A percentile compares a stretch with the other conserved stretches of the same genome.
Evolutionary conservation across 2,888 invertebrate genomes (phyloP).

Genomic region (Flabesymbios commensalis): DNA sequence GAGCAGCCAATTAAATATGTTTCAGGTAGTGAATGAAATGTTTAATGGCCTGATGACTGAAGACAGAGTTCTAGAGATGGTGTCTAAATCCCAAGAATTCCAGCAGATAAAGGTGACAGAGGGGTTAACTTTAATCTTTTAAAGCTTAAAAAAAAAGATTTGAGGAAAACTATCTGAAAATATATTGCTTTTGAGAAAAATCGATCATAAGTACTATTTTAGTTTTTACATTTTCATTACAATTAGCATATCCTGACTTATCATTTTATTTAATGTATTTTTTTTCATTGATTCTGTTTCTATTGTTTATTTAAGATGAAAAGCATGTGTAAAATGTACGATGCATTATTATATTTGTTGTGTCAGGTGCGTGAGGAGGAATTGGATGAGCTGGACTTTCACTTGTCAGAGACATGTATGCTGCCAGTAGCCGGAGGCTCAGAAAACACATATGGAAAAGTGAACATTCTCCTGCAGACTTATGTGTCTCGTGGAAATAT

Average conservation of each 20-base stretch:
- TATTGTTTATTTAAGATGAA: not conserved
- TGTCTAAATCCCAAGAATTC: slow-evolving; percentile 92
- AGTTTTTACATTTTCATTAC: too few species aligned
- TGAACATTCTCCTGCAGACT: slow-evolving; percentile 84
- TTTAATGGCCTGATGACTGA: slow-evolving; percentile 81
- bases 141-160: too few species aligned
- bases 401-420: slow-evolving; percentile 76
- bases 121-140: too few species aligned
- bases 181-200: too few species aligned
- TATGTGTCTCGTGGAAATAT: slow-evolving; percentile 82
- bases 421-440: slow-evolving; percentile 78
- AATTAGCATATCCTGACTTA: too few species aligned
- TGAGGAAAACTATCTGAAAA: too few species aligned
- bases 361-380: slow-evolving; percentile 89
- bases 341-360: slow-evolving; percentile 1
- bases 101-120: slow-evolving; percentile 83
- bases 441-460: slow-evolving; percentile 82
- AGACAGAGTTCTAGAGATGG: slow-evolving; percentile 83
- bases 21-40: slow-evolving; percentile 78
- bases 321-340: not conserved
- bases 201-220: too few species aligned
- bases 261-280: not conserved
- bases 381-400: slow-evolving; percentile 81
- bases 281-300: not conserved
- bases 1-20: too few species aligned